phyloP scores from a whole-genome alignment of 2,113 vertebrate species.

The Pachyramphus minor region DNA sequence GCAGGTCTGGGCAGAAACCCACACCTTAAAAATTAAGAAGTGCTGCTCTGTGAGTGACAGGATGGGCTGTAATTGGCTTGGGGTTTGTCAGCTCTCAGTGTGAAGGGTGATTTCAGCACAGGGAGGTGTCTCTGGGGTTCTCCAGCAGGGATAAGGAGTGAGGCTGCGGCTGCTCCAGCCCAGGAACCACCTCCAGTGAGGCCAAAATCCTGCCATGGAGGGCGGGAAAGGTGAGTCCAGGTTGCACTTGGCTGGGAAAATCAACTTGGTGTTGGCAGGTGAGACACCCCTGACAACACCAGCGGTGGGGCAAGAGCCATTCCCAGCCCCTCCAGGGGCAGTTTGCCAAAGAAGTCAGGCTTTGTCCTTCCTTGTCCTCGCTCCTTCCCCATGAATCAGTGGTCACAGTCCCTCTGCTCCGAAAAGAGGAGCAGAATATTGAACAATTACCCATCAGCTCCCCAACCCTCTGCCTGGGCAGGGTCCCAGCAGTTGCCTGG shows the following conservation, averaged over 20 bases:
- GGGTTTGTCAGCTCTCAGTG: background rate
- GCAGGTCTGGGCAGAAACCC: conserved; percentile 41
- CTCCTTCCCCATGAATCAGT: accelerated
- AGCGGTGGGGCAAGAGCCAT: accelerated
- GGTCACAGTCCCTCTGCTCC: accelerated
- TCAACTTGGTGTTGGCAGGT: background rate
- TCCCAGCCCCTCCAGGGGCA: accelerated
- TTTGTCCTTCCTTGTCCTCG: accelerated
- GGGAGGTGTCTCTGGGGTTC: background rate
- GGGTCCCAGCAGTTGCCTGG: accelerated
- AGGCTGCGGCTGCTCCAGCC: background rate
- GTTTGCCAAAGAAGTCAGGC: accelerated
- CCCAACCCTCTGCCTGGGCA: background rate
- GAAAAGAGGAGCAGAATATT: background rate
- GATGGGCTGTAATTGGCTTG: background rate
- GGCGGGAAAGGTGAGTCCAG: background rate
- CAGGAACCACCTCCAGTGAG: accelerated
- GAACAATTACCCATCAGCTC: background rate
- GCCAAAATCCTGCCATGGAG: accelerated
- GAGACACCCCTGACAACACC: accelerated
- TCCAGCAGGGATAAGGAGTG: background rate
- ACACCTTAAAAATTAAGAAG: background rate
- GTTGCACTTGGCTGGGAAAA: background rate
- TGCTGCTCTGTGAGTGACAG: background rate
- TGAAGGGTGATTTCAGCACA: accelerated